Base-by-base conservation (phyloP, 2,113 vertebrate genomes). In the Pelodiscus sinensis region DNA sequence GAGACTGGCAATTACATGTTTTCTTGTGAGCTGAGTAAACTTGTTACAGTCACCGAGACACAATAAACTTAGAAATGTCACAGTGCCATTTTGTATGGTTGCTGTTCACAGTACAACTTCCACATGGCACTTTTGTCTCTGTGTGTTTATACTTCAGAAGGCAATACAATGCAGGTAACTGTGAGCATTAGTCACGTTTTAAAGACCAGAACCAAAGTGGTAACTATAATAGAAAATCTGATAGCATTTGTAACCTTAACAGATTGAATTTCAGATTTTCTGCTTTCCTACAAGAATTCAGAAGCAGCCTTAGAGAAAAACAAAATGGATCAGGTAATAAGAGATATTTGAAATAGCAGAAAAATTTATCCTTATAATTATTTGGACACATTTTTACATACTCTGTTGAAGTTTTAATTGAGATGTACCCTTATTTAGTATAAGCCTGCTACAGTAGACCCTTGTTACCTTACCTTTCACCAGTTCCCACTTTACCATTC, bases 361-460 rank as follows among this genome's bases (percentile, higher is more conserved):
- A 44, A 44, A 44, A 44, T 44, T 44, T 29, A 29, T 8, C 1
- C 15, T 71, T 91, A 29, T 65, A 84, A 65, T 84, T 35, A 35
- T 19, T 18, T 7, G 1, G 9, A 13, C n/a, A 8, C 21, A 11
- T n/a, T 60, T 79, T 16, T 51, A 54, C 21, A 31, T 79, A 25
- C 54, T 79, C 52, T n/a, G 9, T 55, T 51, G 11, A 38, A 51
- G 38, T 71, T 68, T 71, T 38, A 71, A 71, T 38, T 6, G n/a
- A 18, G 25, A 2, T 52, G 79, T 83, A 4, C 16, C 87, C 92
- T 83, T n/a, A 38, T 62, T 56, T 6, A 55, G 14, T 68, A 81
- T 62, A 35, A n/a, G 31, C 16, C 3, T 0, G 0, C 65, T 54
- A 4, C 60, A 44, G 19, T 60, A 1, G 0, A 62, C 13, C 31